Base-by-base conservation (phyloP, 1,140 invertebrate species). In the Solenopsis invicta region DNA sequence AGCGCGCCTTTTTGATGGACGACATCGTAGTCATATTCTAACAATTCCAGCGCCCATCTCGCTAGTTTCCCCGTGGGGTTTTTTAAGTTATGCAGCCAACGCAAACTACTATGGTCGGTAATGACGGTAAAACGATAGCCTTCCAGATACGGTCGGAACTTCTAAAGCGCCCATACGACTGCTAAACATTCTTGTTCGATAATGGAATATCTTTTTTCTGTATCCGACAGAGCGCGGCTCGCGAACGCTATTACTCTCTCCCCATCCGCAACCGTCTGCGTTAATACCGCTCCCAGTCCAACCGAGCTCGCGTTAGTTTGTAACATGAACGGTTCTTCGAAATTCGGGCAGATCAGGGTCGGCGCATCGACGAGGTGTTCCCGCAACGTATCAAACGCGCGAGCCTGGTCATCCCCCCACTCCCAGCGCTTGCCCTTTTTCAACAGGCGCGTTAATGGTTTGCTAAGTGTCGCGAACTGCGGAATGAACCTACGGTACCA, bases 201-300 rank as follows among this genome's bases (percentile, higher is more conserved):
- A 29, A 29, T 2, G 29, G 29, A 29, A 29, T 29, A 29, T 29
- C 29, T 29, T 29, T 29, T 29, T 2, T 29, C 29, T 29, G 29
- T 29, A 29, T 29, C 29, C 29, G 29, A 29, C 29, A 29, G 29
- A 29, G 29, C 29, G 29, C 29, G 29, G 2, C 29, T 29, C 29
- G 29, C 50, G 4, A 16, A 52, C 0, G 50, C 50, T 2, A 52
- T 52, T 3, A 52, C 13, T 4, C 50, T 16, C 4, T 52, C 13
- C 0, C 4, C 4, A 4, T 0, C 59, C 0, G 4, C 10, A 0
- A 29, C 0, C 0, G 3, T 29, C n/a, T 61, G 59, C 0, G 59
- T 61, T 3, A 61, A 5, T 4, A 61, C 59, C 0, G 59, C 12
- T 4, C 59, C 24, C 0, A 61, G 4, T 29, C 59, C 59, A 0